A percentile compares a stretch with the other conserved stretches of the same genome.
Evolutionary conservation across 2,113 vertebrate species (phyloP).

Genomic region (Plecotus auritus): DNA sequence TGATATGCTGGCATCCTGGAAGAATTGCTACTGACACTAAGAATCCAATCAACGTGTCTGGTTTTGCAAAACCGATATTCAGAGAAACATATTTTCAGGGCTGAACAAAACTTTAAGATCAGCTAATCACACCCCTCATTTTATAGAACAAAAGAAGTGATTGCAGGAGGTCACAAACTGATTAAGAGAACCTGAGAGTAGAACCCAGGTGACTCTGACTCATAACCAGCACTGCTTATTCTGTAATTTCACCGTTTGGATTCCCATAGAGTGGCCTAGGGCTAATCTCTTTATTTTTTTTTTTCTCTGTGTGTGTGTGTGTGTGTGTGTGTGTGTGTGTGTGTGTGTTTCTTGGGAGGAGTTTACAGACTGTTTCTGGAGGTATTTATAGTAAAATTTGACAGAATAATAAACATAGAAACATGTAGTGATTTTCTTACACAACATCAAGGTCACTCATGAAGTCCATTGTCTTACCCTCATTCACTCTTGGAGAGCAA

Average conservation of each 20-base stretch:
- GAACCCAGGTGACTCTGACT: background rate
- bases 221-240: background rate
- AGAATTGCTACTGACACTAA: background rate
- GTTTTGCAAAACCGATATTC: background rate
- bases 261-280: background rate
- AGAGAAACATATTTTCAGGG: background rate
- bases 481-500: background rate
- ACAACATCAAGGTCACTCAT: background rate
- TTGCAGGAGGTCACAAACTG: background rate
- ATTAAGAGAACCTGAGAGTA: background rate
- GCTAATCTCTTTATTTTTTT: background rate
- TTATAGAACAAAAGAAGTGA: background rate
- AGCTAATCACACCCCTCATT: background rate
- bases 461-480: background rate
- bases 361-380: background rate
- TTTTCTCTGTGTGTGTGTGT: background rate
- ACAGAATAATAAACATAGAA: background rate
- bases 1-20: background rate
- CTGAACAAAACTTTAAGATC: background rate
- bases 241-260: background rate
- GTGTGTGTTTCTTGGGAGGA: background rate
- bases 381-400: background rate
- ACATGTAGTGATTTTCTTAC: background rate
- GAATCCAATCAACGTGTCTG: background rate
- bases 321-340: too few species aligned